Evolutionary conservation across 2,888 invertebrate species (phyloP), one percentile per base, ranked within the genome.

Genomic region (Agonopterix alstromeriana): DNA sequence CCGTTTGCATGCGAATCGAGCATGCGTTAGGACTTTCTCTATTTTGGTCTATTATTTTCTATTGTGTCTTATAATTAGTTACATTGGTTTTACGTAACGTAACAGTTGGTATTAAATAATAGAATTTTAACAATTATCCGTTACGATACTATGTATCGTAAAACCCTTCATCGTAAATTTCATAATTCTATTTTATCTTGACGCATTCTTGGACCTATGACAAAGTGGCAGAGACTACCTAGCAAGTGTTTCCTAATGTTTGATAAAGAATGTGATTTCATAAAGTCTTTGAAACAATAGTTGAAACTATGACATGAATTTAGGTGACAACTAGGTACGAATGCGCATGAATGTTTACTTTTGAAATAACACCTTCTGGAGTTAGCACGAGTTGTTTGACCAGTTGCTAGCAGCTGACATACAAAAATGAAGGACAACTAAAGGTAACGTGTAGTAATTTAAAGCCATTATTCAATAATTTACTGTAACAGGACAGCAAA

Each of bases 331-430:
- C 48, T 46, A n/a, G n/a, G n/a, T n/a, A 52, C 42, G 48, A 48
- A 47, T 43, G 53, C 48, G 50, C 48, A 53, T 47, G 55, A 51
- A 56, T 73, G 67, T 73, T 73, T 73, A 67, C 65, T 65, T 73
- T 64, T 60, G 54, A 64, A 68, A 68, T 64, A 67, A 65, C 63
- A 56, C 55, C 56, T 62, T 53, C 56, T 61, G 49, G 36, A 62
- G 58, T 55, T 57, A 67, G 60, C 70, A 50, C 48, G 47, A 53
- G 50, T 66, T 77, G 75, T 75, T 69, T 74, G 65, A 74, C 71
- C 76, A 75, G 74, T 74, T 70, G 73, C 58, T 56, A 53, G 61
- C 54, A 56, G 65, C 5, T 46, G 45, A 60, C 61, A 61, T 56
- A 65, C 57, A 59, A 60, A 56, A 61, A 60, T 55, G 66, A 65